A percentile compares a stretch with the other conserved stretches of the same genome.
Evolutionary conservation across 1,140 invertebrate genomes (phyloP).

Genomic region (Drosophila nasuta): DNA sequence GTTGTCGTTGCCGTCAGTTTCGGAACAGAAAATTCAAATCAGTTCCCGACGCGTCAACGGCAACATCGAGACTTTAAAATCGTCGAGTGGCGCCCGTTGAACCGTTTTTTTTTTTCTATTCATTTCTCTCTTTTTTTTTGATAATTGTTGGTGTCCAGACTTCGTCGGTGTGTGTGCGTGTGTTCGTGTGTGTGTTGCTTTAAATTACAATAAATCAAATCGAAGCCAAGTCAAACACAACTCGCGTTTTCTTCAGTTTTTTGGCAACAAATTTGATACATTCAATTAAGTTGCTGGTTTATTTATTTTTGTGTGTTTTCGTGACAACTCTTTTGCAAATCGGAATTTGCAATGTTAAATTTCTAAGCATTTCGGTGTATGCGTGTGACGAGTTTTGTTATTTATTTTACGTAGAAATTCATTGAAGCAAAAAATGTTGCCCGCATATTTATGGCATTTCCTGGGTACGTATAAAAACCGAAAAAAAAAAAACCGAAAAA

Average conservation of each 20-base stretch:
- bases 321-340: conserved; percentile 5
- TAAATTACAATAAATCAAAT: conserved; percentile 55
- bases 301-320: neutral
- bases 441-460: conserved; percentile 43
- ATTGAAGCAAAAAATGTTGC: conserved; percentile 51
- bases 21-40: conserved; percentile 64
- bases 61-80: conserved; percentile 43
- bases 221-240: conserved; percentile 29
- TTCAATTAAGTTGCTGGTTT: neutral
- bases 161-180: conserved; percentile 21
- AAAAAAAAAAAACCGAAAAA: too few relatives aligned
- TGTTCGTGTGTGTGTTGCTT: conserved; percentile 22
- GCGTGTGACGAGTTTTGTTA: neutral
- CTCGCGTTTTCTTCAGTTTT: conserved; percentile 19
- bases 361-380: conserved; percentile 10
- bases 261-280: conserved; percentile 8
- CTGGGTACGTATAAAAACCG: conserved; percentile 22
- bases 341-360: conserved; percentile 31
- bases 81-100: conserved; percentile 30
- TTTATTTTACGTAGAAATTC: conserved; percentile 14
- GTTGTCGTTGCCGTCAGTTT: conserved; percentile 44
- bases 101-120: neutral
- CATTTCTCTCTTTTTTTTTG: neutral
- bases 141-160: conserved; percentile 5
- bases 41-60: conserved; percentile 60